Evolutionary conservation across 2,888 invertebrate species (phyloP).

Genomic region (Sarcophaga subvicina): DNA sequence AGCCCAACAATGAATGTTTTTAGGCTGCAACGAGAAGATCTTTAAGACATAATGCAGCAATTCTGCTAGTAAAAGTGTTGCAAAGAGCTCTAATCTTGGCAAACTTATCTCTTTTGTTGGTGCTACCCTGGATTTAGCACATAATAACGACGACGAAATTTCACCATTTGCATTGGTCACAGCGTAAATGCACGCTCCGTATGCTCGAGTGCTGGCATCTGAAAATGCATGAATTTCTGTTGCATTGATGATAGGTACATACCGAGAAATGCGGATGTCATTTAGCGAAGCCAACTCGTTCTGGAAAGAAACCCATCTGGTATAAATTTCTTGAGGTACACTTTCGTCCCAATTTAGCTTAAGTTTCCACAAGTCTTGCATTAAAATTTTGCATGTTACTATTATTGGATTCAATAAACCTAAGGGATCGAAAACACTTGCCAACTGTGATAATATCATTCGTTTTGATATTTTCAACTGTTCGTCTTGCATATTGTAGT

Average conservation of each 20-base stretch:
- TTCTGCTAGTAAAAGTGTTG: not conserved
- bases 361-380: conserved; percentile 15
- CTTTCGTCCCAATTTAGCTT: conserved; percentile 20
- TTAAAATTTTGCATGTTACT: conserved; percentile 29
- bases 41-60: conserved; percentile 15
- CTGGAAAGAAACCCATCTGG: no score
- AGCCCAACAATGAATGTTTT: conserved; percentile 10
- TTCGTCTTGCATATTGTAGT: not conserved
- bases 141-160: conserved; percentile 2
- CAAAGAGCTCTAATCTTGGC: conserved; percentile 19
- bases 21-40: not conserved
- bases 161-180: no score
- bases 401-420: conserved; percentile 41
- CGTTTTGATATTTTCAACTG: conserved; percentile 2
- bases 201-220: conserved; percentile 26
- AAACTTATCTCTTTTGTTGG: conserved; percentile 10
- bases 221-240: conserved; percentile 34
- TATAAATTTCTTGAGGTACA: not conserved
- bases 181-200: conserved; percentile 27
- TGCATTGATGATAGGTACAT: not conserved
- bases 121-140: conserved; percentile 31
- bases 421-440: conserved; percentile 25
- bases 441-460: conserved; percentile 20
- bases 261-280: conserved; percentile 1
- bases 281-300: no score